Conservation (phyloP, 2,797 vertebrate genomes). For the Lindbergichthys nudifrons region DNA sequence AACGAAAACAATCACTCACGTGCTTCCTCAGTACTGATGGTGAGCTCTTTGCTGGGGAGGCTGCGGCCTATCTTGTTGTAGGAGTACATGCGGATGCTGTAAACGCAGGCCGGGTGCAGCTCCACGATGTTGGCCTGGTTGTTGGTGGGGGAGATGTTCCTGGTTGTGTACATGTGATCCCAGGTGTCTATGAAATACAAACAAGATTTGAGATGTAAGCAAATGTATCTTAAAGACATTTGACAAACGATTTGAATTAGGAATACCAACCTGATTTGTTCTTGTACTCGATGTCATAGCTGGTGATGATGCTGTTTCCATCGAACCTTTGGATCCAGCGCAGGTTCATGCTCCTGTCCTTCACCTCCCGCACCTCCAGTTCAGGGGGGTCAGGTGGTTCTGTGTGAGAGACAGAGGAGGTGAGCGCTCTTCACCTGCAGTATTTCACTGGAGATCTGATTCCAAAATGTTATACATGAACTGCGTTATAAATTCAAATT, state of each 20-base stretch:
- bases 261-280: conserved; percentile 92
- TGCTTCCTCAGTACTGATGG: conserved; percentile 97
- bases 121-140: conserved; percentile 99
- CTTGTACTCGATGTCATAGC: conserved; percentile 99
- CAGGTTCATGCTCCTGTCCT: conserved; percentile 97
- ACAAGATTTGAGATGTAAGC: not conserved
- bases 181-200: conserved; percentile 88
- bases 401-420: conserved; percentile 56
- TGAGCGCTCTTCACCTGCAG: not conserved
- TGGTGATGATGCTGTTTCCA: conserved; percentile 98
- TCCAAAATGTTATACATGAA: not conserved
- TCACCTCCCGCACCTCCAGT: conserved; percentile 96
- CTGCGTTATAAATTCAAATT: not conserved
- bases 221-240: not conserved
- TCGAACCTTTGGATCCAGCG: conserved; percentile 98
- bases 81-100: conserved; percentile 99
- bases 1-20: conserved; percentile 78
- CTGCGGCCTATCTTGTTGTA: conserved; percentile 99
- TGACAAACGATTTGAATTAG: not conserved
- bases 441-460: not conserved
- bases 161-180: conserved; percentile 97
- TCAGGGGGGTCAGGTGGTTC: conserved; percentile 97
- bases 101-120: conserved; percentile 95
- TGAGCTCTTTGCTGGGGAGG: conserved; percentile 97
- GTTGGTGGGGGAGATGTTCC: conserved; percentile 98